Percentiles rank a stretch among this genome's conserved stretches.
These are phyloP conservation scores for Gymnoscopelus braueri DNA, from an alignment of 2,797 vertebrate genomes.

Conservation along the genomic window DNA sequence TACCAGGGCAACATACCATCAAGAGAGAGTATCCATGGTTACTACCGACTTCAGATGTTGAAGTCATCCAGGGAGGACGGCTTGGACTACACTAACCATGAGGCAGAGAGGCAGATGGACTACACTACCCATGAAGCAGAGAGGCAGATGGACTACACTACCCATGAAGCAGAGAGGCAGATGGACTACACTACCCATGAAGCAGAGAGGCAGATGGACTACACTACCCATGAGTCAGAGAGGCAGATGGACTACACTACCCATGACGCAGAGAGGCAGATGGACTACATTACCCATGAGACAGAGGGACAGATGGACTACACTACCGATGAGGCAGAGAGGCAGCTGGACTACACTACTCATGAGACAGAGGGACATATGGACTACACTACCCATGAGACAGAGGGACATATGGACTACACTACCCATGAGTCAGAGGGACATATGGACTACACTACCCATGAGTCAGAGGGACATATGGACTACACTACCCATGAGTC, in stretches of 20 bases:
- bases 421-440: neutral
- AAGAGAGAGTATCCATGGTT: slow-evolving; percentile 89
- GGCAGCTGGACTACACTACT: slow-evolving; percentile 62
- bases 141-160: neutral
- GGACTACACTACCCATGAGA: neutral
- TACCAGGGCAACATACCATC: slow-evolving; percentile 89
- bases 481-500: neutral
- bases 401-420: neutral
- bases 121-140: neutral
- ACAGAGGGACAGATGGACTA: neutral
- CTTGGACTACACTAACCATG: slow-evolving; percentile 71
- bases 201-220: slow-evolving; percentile 67
- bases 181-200: neutral
- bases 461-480: slow-evolving; percentile 29
- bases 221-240: slow-evolving; percentile 2
- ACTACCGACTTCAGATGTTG: slow-evolving; percentile 93
- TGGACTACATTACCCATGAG: neutral
- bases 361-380: slow-evolving; percentile 37
- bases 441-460: slow-evolving; percentile 64
- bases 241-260: no score
- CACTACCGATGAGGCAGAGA: neutral
- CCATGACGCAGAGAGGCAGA: no score
- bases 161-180: neutral
- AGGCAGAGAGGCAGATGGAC: slow-evolving; percentile 14
- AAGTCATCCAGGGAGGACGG: slow-evolving; percentile 85